These are phyloP conservation scores for Chroicocephalus ridibundus DNA, from an alignment of 2,113 vertebrate genomes.

Conservation along the genomic window DNA sequence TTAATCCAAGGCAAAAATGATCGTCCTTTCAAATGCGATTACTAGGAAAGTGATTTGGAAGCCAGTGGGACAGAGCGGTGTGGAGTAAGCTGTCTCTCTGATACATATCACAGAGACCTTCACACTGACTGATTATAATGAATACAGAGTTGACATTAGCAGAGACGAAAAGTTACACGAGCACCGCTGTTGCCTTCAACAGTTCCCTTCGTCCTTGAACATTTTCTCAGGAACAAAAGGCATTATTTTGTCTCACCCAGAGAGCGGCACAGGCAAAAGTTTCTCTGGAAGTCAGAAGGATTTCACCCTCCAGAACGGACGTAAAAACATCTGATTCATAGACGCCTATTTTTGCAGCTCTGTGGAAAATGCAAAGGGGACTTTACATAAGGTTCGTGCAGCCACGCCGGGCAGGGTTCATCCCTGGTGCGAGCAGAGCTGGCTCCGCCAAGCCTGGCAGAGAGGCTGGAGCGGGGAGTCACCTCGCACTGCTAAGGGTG, in stretches of 20 bases:
- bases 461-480: not conserved
- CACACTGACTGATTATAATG: slow-evolving; percentile 54
- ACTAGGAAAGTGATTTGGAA: slow-evolving; percentile 47
- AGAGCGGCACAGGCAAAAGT: not conserved
- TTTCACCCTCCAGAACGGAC: not conserved
- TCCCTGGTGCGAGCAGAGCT: not conserved
- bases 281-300: not conserved
- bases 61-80: not conserved
- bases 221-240: not conserved
- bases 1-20: slow-evolving; percentile 37
- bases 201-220: not conserved
- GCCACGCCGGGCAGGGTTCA: not conserved
- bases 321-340: not conserved
- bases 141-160: slow-evolving; percentile 60
- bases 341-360: not conserved
- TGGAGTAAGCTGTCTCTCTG: slow-evolving; percentile 46
- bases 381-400: not conserved
- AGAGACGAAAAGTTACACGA: slow-evolving; percentile 43
- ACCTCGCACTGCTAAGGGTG: not conserved
- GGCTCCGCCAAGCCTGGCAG: not conserved
- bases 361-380: not conserved
- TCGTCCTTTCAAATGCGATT: not conserved
- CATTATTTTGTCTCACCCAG: not conserved
- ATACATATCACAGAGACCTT: slow-evolving; percentile 29
- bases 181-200: not conserved